Base-by-base conservation (phyloP, 2,888 invertebrate species). In the Agrochola litura region DNA sequence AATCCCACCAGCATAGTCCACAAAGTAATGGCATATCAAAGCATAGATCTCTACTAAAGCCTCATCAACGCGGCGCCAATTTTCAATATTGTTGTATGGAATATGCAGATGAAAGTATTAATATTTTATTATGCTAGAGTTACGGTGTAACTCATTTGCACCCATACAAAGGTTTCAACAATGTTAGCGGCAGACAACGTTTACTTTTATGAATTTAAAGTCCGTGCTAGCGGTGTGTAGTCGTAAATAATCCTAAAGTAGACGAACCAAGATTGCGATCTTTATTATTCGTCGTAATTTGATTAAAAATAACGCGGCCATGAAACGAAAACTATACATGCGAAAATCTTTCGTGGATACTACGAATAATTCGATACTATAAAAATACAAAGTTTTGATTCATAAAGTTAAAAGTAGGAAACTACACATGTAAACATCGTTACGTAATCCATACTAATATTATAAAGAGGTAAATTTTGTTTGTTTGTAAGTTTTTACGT, bases 181-280 rank as follows among this genome's bases (percentile, higher is more conserved):
- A 72, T 89, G 88, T 87, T 75, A 73, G 60, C n/a, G 37, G 65
- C 75, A 67, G 76, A 82, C 79, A 85, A 82, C 71, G 67, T 72
- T 73, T 69, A 80, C 63, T 56, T 73, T 77, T 72, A 80, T 86
- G 83, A 83, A 78, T 77, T 78, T 80, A 72, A 86, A 87, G 58
- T 69, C 73, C 12, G 43, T 61, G 74, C 70, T 74, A 77, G 66
- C 66, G 41, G 70, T 63, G 56, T 67, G 58, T 46, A 73, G 83
- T 88, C 89, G 66, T 88, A 88, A 87, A 87, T 88, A 85, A 85
- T 82, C 65, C 60, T 75, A 65, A 87, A 85, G 81, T 86, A 83
- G 77, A 83, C 66, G 83, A 78, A 82, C 68, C 68, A 73, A 81
- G 79, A 82, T 76, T 25, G 73, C 49, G 52, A 88, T 83, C 87